Evolutionary conservation across 2,113 vertebrate genomes (phyloP).

Genomic region (Myrmophylax atrothorax): DNA sequence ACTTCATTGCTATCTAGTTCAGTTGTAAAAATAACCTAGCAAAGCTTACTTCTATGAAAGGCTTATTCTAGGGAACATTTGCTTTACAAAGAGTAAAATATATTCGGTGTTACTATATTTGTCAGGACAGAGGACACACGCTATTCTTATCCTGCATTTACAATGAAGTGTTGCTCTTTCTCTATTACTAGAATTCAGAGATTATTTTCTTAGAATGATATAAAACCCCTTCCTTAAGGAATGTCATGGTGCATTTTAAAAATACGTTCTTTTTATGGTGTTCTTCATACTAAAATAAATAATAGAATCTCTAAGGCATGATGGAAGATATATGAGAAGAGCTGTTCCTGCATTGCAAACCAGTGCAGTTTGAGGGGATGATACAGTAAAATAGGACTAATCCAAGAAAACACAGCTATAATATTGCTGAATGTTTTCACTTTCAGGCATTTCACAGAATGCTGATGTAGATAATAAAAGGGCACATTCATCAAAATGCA

Average conservation of each 20-base stretch:
- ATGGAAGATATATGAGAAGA: background rate
- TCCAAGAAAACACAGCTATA: background rate
- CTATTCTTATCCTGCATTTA: slow-evolving; percentile 25
- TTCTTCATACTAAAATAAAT: slow-evolving; percentile 4
- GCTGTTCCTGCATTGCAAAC: background rate
- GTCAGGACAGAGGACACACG: background rate
- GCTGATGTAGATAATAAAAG: slow-evolving; percentile 28
- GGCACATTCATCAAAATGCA: slow-evolving; percentile 13
- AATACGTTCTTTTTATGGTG: background rate
- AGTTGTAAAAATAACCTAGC: slow-evolving; percentile 11
- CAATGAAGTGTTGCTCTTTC: background rate
- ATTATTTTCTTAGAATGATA: background rate
- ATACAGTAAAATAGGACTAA: background rate
- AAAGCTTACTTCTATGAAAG: background rate
- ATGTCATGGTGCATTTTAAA: background rate
- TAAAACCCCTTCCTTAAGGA: background rate
- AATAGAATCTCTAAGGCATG: background rate
- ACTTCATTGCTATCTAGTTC: slow-evolving; percentile 18
- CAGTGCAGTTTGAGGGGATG: background rate
- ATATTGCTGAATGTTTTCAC: slow-evolving; percentile 24
- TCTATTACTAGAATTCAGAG: background rate
- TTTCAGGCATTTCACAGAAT: slow-evolving; percentile 38
- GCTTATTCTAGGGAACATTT: slow-evolving; percentile 16
- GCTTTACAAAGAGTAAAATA: slow-evolving; percentile 15
- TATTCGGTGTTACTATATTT: background rate